These are phyloP conservation scores for Rattus norvegicus DNA, from an alignment of 2,113 vertebrate species.

Conservation along the genomic window DNA sequence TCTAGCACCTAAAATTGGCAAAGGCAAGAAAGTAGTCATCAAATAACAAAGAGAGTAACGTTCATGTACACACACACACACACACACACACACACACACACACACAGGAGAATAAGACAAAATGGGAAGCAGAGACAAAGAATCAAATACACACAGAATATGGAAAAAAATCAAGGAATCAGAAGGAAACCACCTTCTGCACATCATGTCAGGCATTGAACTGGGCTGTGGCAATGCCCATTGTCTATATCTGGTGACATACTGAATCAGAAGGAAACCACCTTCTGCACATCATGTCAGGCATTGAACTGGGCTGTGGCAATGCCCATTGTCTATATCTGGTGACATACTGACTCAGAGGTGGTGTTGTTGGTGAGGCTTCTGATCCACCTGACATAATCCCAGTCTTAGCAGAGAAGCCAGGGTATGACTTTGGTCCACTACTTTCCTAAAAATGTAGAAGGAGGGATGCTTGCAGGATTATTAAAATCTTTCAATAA, in stretches of 20 bases:
- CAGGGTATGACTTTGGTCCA: accelerated
- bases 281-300: neutral
- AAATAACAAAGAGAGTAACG: neutral
- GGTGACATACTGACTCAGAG: neutral
- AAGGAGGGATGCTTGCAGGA: neutral
- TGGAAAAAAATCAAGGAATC: too few species aligned
- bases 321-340: neutral
- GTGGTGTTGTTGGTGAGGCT: too few species aligned
- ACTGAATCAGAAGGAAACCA: too few species aligned
- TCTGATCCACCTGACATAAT: neutral
- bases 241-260: neutral
- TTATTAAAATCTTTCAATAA: neutral
- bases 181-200: too few species aligned
- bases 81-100: neutral
- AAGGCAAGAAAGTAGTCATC: neutral
- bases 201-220: neutral
- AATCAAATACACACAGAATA: neutral
- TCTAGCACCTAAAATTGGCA: neutral
- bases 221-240: too few species aligned
- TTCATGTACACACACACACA: too few species aligned
- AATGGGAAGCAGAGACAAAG: neutral
- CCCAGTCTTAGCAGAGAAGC: accelerated
- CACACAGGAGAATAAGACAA: accelerated
- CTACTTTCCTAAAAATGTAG: accelerated
- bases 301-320: accelerated